Evolutionary conservation across 2,113 vertebrate genomes (phyloP).

Genomic region (Alectura lathami): DNA sequence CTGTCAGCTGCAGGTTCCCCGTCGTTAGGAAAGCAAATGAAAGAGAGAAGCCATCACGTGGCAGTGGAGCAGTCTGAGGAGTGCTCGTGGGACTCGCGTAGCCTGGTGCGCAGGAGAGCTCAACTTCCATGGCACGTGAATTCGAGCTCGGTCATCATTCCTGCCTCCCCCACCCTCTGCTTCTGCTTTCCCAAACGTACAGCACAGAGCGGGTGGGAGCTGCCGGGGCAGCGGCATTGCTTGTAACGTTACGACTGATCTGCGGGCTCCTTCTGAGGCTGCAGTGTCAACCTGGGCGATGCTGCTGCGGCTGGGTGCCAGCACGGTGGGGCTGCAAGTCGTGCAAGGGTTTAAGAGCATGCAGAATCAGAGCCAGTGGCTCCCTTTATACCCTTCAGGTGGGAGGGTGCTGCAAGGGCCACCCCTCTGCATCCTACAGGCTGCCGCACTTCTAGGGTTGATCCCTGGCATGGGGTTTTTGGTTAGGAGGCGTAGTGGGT

Average conservation of each 20-base stretch:
- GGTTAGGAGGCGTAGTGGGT: not conserved
- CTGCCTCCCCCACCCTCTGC: not conserved
- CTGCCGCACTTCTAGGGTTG: not conserved
- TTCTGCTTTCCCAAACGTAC: not conserved
- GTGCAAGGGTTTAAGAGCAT: not conserved
- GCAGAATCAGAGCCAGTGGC: not conserved
- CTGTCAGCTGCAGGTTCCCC: not conserved
- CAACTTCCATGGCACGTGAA: not conserved
- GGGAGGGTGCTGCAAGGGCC: not conserved
- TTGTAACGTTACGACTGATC: not conserved
- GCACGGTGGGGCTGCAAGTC: not conserved
- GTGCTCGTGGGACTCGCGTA: fast-evolving
- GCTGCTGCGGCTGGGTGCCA: not conserved
- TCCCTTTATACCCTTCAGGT: fast-evolving
- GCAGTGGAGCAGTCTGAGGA: not conserved
- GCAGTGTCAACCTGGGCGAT: not conserved
- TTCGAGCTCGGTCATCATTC: not conserved
- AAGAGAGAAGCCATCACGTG: not conserved
- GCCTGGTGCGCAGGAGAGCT: not conserved
- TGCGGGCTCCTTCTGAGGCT: not conserved
- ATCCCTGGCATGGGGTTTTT: not conserved
- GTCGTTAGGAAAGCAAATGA: not conserved
- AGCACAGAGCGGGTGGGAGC: not conserved
- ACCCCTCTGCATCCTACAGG: not conserved
- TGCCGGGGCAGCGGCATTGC: not conserved